Conservation (phyloP, 2,113 vertebrate genomes). For the Carettochelys insculpta region DNA sequence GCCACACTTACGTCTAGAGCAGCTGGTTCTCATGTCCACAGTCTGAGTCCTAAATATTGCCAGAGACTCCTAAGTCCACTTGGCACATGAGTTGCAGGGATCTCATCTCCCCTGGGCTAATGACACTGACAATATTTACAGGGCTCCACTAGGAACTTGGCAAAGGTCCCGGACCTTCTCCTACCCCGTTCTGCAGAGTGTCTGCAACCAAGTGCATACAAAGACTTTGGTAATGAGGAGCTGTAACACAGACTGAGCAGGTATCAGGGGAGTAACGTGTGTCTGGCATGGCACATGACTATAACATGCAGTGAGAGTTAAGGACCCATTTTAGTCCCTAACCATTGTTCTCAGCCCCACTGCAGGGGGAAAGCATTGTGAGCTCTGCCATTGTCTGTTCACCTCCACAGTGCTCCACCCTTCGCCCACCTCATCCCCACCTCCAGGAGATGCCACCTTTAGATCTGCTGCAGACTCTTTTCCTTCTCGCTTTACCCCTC, state of each 20-base stretch:
- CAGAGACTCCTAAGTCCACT: slow-evolving; percentile 16
- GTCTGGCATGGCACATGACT: neutral
- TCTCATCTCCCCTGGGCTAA: slow-evolving; percentile 10
- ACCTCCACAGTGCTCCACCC: neutral
- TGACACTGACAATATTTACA: slow-evolving; percentile 67
- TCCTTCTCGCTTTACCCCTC: neutral
- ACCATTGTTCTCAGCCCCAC: neutral
- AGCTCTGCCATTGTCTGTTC: neutral
- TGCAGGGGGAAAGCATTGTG: neutral
- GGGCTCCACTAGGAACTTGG: neutral
- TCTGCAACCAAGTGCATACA: neutral
- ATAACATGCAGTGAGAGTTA: neutral
- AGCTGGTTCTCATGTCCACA: neutral
- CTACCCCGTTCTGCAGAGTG: neutral
- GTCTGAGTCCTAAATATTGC: slow-evolving; percentile 13
- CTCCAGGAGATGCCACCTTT: neutral
- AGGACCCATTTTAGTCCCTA: neutral
- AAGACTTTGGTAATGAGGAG: neutral
- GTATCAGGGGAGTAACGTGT: neutral
- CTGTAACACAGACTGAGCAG: neutral
- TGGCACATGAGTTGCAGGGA: neutral
- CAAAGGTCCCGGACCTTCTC: slow-evolving; percentile 30
- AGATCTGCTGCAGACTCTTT: neutral
- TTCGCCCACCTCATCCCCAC: neutral
- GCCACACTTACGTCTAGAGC: neutral